Conservation (phyloP, 2,113 vertebrate species). For the Phalacrocorax pelagicus region DNA sequence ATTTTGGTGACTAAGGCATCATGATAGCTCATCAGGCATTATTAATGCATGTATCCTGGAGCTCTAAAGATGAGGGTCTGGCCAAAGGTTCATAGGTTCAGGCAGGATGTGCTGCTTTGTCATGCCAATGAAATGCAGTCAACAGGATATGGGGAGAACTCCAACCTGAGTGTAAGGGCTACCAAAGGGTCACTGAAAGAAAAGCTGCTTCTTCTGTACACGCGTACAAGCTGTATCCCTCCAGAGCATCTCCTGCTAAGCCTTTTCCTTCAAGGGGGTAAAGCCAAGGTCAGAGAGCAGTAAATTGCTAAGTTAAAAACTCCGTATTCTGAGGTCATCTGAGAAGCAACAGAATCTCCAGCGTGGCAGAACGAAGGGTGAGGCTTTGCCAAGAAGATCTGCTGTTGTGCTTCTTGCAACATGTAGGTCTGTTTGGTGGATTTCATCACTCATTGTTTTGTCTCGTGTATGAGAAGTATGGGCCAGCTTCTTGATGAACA, state of each 20-base stretch:
- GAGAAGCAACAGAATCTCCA: not conserved
- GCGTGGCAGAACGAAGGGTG: not conserved
- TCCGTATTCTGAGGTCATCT: not conserved
- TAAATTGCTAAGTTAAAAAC: not conserved
- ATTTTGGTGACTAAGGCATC: not conserved
- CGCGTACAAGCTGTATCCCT: not conserved
- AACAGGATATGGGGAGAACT: slow-evolving; percentile 48
- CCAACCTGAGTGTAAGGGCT: not conserved
- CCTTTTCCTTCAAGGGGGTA: not conserved
- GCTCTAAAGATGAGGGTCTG: not conserved
- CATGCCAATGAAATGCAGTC: not conserved
- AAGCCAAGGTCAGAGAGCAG: not conserved
- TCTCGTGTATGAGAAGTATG: not conserved
- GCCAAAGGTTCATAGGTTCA: slow-evolving; percentile 24
- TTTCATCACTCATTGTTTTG: not conserved
- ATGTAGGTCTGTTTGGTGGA: not conserved
- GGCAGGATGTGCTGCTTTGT: slow-evolving; percentile 45
- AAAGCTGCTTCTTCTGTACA: not conserved
- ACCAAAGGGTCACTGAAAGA: slow-evolving; percentile 10
- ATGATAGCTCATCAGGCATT: not conserved
- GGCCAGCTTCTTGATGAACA: not conserved
- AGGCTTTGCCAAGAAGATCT: not conserved
- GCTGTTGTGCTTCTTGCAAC: not conserved
- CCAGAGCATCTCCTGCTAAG: not conserved
- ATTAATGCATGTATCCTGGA: not conserved